phyloP scores from a whole-genome alignment of 92 coral and sea anemone genomes.

The Phenganax stokvisi region DNA sequence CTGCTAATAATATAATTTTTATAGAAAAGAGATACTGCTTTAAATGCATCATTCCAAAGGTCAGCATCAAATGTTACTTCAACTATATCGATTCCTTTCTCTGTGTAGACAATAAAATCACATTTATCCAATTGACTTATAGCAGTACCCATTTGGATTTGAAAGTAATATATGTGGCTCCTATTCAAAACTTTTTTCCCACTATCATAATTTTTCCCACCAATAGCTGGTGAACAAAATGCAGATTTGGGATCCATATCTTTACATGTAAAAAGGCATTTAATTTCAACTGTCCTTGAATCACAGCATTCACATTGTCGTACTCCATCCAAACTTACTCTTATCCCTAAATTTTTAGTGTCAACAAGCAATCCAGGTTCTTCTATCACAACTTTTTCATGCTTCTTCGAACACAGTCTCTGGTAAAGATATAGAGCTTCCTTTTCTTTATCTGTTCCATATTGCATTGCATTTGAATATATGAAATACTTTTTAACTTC shows the following conservation, averaged over 20 bases:
- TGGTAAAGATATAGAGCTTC: conserved; percentile 40
- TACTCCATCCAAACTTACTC: conserved; percentile 40
- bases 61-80: conserved; percentile 39
- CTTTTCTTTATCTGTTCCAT: conserved; percentile 48
- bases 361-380: conserved; percentile 44
- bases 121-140: conserved; percentile 5
- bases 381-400: conserved; percentile 25
- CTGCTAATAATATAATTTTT: conserved; percentile 19
- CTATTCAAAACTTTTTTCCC: not conserved
- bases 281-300: conserved; percentile 22
- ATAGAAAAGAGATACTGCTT: conserved; percentile 37
- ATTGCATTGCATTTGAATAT: conserved; percentile 18
- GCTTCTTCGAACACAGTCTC: conserved; percentile 33
- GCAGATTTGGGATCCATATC: conserved; percentile 15
- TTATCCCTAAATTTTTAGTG: conserved; percentile 41
- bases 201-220: conserved; percentile 1
- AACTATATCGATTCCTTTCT: conserved; percentile 36
- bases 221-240: conserved; percentile 5
- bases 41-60: conserved; percentile 44
- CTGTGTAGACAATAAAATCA: conserved; percentile 18
- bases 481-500: conserved; percentile 14
- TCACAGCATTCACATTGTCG: conserved; percentile 33
- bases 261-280: conserved; percentile 36
- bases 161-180: conserved; percentile 23
- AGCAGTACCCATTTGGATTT: conserved; percentile 26